phyloP scores from a whole-genome alignment of 2,797 vertebrate species.

The Linurgus olivaceus region DNA sequence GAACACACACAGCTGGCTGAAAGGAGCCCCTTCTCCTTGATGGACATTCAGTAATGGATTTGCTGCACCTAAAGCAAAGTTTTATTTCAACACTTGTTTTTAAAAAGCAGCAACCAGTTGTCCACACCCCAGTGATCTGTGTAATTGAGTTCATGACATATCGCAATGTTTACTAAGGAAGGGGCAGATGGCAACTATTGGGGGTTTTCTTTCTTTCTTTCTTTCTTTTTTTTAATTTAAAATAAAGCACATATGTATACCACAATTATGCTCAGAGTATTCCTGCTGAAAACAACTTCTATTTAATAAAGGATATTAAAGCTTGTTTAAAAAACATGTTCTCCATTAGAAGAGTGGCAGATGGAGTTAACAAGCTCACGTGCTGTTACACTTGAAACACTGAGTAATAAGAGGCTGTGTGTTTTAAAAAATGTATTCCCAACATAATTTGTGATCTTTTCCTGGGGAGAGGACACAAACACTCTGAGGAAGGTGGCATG shows the following conservation, averaged over 20 bases:
- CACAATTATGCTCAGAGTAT: background rate
- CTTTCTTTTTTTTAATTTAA: background rate
- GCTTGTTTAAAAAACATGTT: background rate
- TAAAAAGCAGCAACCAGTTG: background rate
- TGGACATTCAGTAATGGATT: background rate
- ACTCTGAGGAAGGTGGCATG: background rate
- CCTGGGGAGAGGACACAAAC: background rate
- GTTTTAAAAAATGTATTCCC: background rate
- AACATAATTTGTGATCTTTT: background rate
- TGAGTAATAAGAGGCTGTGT: background rate
- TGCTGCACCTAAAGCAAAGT: conserved; percentile 19
- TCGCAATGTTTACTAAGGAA: background rate
- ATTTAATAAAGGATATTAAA: background rate
- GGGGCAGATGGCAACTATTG: conserved; percentile 13
- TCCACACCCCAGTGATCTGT: background rate
- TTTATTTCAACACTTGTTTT: conserved; percentile 11
- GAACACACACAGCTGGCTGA: background rate
- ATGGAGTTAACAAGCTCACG: background rate
- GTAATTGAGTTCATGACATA: conserved; percentile 23
- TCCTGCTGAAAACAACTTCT: background rate
- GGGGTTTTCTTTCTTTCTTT: background rate
- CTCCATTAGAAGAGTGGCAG: background rate
- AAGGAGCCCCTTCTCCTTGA: background rate
- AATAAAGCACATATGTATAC: background rate
- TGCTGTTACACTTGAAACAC: background rate